Evolutionary conservation across 1,140 invertebrate genomes (phyloP).

Genomic region (Venturia canescens): DNA sequence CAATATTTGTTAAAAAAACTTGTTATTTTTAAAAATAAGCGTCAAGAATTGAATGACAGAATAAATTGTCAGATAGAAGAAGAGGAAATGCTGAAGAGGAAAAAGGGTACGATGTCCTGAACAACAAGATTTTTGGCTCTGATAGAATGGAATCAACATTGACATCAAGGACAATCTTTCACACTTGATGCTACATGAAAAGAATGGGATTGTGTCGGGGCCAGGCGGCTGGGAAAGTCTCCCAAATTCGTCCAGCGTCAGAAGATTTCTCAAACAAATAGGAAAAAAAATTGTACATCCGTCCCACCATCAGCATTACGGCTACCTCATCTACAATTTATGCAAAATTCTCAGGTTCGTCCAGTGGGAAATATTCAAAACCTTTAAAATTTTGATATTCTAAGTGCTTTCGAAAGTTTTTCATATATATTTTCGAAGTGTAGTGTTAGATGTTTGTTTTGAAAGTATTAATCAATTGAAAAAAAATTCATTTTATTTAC

Average conservation of each 20-base stretch:
- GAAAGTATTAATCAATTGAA: too few relatives aligned
- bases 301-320: conserved; percentile 67
- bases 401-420: conserved; percentile 34
- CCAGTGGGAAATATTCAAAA: conserved; percentile 58
- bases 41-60: conserved; percentile 66
- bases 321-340: conserved; percentile 68
- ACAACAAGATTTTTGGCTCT: conserved; percentile 93
- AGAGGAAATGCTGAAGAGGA: conserved; percentile 86
- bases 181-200: conserved; percentile 79
- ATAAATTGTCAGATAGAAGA: conserved; percentile 75
- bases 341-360: conserved; percentile 69
- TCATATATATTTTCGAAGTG: conserved; percentile 30
- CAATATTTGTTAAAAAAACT: background rate
- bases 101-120: conserved; percentile 92
- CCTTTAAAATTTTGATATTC: conserved; percentile 7
- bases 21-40: conserved; percentile 47
- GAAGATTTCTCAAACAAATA: conserved; percentile 58
- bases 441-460: too few relatives aligned
- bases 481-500: too few relatives aligned
- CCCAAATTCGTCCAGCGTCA: conserved; percentile 62
- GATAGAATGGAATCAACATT: conserved; percentile 76
- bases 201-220: conserved; percentile 74
- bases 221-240: conserved; percentile 77
- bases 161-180: conserved; percentile 77
- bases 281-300: conserved; percentile 75